Percentiles rank a stretch among this genome's conserved stretches.
Evolutionary conservation across 2,113 vertebrate genomes (phyloP).

Genomic region (Pelecanus crispus): DNA sequence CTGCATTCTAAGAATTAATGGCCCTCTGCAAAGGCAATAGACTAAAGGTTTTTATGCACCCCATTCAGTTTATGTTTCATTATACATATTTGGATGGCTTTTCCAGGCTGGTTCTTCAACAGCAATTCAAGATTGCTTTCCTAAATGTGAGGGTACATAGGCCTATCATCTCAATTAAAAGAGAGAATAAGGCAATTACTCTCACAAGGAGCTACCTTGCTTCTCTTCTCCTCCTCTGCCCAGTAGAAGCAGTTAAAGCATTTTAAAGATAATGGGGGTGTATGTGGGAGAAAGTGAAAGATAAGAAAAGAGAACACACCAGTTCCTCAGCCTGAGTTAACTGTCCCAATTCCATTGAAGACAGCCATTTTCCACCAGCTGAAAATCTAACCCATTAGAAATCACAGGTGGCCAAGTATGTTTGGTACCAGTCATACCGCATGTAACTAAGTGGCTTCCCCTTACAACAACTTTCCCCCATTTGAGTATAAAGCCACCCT

Average conservation of each 20-base stretch:
- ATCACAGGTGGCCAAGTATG: neutral
- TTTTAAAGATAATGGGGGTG: neutral
- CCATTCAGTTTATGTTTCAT: neutral
- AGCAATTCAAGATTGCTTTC: neutral
- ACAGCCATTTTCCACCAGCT: neutral
- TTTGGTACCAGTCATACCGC: neutral
- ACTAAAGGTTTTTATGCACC: neutral
- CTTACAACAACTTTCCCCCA: neutral
- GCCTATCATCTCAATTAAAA: neutral
- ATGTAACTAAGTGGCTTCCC: neutral
- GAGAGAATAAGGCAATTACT: neutral
- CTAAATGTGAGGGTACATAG: neutral
- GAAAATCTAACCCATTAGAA: neutral
- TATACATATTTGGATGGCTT: neutral
- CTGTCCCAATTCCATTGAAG: neutral
- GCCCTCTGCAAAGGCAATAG: neutral
- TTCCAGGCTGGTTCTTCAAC: neutral
- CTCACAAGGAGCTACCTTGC: neutral
- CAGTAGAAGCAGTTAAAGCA: neutral
- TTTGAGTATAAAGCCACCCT: neutral
- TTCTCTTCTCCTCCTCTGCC: neutral
- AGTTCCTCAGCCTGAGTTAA: neutral
- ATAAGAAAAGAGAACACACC: neutral
- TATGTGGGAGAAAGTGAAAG: slow-evolving; percentile 17
- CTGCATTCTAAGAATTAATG: neutral